A percentile compares a stretch with the other conserved stretches of the same genome.
These are phyloP conservation scores for Alexandromys fortis DNA, from an alignment of 2,113 vertebrate species.

Conservation along the genomic window DNA sequence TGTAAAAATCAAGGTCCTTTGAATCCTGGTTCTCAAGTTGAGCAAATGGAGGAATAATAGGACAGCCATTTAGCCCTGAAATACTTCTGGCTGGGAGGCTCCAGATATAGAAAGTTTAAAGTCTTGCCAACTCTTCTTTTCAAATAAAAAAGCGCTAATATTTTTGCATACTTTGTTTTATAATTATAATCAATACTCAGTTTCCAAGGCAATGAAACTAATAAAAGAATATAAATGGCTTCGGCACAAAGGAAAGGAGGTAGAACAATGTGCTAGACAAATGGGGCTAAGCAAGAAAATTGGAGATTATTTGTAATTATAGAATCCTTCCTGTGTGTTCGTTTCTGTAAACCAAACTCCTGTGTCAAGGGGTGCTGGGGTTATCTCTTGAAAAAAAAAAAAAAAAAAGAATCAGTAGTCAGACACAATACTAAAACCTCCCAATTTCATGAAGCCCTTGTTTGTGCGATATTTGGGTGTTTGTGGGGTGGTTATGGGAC, in stretches of 20 bases:
- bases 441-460: background rate
- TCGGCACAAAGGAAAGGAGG: background rate
- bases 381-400: background rate
- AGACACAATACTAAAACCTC: background rate
- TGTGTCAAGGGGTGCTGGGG: background rate
- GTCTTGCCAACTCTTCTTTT: conserved; percentile 21
- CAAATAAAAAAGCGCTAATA: conserved; percentile 33
- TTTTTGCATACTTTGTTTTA: conserved; percentile 59
- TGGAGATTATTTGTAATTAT: conserved; percentile 14
- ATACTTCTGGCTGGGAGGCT: background rate
- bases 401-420: background rate
- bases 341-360: background rate
- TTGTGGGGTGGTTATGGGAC: background rate
- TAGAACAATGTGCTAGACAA: background rate
- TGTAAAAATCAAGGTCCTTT: background rate
- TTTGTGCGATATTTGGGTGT: background rate
- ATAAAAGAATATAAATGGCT: conserved; percentile 51
- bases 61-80: background rate
- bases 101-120: background rate
- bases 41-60: background rate
- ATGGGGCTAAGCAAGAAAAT: background rate
- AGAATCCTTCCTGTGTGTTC: background rate
- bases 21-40: background rate
- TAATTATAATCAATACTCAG: conserved; percentile 67
- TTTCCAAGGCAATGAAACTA: conserved; percentile 61